Evolutionary conservation across 1,140 invertebrate genomes (phyloP).

Genomic region (Drosophila seguyi): DNA sequence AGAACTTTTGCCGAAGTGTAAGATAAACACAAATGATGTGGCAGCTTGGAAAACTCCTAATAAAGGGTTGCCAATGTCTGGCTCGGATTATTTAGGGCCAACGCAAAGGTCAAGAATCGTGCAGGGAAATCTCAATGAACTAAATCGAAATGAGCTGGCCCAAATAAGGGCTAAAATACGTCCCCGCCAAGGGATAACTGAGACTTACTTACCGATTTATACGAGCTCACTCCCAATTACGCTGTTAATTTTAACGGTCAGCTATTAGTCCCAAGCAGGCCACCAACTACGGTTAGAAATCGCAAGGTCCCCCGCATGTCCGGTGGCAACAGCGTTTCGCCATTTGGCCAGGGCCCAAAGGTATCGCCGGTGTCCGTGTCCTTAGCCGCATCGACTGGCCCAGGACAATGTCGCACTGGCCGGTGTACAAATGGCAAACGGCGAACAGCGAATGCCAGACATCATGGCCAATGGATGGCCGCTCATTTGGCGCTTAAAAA

Average conservation of each 20-base stretch:
- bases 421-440: slow-evolving; percentile 2
- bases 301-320: slow-evolving; percentile 31
- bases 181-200: neutral
- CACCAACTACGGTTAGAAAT: slow-evolving; percentile 63
- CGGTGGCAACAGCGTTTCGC: slow-evolving; percentile 43
- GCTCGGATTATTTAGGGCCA: slow-evolving; percentile 24
- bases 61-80: slow-evolving; percentile 27
- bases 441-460: slow-evolving; percentile 54
- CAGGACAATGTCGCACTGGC: slow-evolving; percentile 26
- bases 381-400: slow-evolving; percentile 14
- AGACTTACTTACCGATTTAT: slow-evolving; percentile 25
- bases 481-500: slow-evolving; percentile 81
- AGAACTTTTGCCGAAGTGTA: neutral
- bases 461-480: slow-evolving; percentile 80
- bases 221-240: slow-evolving; percentile 32
- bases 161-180: slow-evolving; percentile 8
- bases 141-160: slow-evolving; percentile 10
- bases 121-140: slow-evolving; percentile 43
- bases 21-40: slow-evolving; percentile 31
- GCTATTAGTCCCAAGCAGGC: slow-evolving; percentile 40
- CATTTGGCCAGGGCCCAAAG: slow-evolving; percentile 63
- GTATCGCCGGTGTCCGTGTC: slow-evolving; percentile 17
- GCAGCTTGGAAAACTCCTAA: neutral
- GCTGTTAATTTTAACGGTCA: slow-evolving; percentile 42
- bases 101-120: slow-evolving; percentile 31